Evolutionary conservation across 2,113 vertebrate species (phyloP), one percentile per base, ranked within the genome.

Genomic region (Tenebrosternarchus preto): DNA sequence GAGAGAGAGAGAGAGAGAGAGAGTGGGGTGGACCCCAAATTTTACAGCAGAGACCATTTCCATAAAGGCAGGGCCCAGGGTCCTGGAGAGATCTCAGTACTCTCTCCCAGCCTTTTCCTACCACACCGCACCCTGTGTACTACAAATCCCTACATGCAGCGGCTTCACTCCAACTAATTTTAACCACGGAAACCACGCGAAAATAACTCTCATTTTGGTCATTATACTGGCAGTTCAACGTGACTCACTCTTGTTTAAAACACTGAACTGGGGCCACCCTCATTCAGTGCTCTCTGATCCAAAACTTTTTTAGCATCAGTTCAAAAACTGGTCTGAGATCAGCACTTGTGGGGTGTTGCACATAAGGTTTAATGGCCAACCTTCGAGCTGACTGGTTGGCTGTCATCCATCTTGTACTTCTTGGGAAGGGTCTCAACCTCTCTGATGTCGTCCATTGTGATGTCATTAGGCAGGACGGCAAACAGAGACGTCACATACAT

Each of bases 401-500:
- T 94, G 66, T 93, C 93, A 66, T 94, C 95, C 73, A 91, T 93
- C 85, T 95, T 98, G 56, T 94, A 98, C 87, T 91, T 95, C 75
- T 95, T 93, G 36, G 98, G 98, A 77, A 99, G 93, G 0, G 96
- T 96, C 90, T 99, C 98, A 1, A 99, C 98, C 78, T 99, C 98
- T 59, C 93, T 92, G 82, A 99, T 97, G 27, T 96, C 95, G 77
- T 98, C 98, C 92, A 99, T 94, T 25, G 94, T 98, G 86, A 99
- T 93, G 81, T 98, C 95, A 87, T 97, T 96, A 86, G 98, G 98
- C 77, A 99, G 94, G 80, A 96, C 97, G 9, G 98, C 97, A 68
- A 99, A 99, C 87, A 99, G 92, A 9, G 97, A 99, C 0, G 95
- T 99, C 89, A 99, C 93, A 80, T 99, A 99, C 96, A 99, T 97